phyloP scores from a whole-genome alignment of 2,797 vertebrate species.

The Helicolenus hilgendorfi region DNA sequence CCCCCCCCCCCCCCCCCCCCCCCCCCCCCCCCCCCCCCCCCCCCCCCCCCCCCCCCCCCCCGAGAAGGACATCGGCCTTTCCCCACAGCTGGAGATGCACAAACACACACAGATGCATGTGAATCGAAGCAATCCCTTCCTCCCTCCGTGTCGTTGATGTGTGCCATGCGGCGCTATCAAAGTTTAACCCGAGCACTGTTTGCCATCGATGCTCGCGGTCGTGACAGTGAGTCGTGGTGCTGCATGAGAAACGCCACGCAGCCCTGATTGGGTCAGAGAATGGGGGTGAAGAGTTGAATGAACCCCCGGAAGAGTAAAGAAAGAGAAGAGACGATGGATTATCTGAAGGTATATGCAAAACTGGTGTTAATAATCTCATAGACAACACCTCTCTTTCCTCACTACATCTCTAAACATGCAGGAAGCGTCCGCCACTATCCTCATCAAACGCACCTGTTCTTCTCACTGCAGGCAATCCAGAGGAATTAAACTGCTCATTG shows the following conservation, averaged over 20 bases:
- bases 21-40: too few relatives aligned
- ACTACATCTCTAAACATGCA: not conserved
- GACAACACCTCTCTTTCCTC: not conserved
- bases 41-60: too few relatives aligned
- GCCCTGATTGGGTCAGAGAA: constrained; percentile 13
- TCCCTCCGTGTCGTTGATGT: not conserved
- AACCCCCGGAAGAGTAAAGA: not conserved
- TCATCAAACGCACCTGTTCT: constrained; percentile 11
- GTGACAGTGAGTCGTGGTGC: constrained; percentile 29
- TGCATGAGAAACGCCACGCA: constrained; percentile 10
- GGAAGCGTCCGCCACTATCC: not conserved
- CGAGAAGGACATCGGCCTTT: not conserved
- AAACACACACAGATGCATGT: not conserved
- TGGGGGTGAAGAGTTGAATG: not conserved
- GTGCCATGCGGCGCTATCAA: not conserved
- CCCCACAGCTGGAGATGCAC: constrained; percentile 36
- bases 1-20: too few relatives aligned
- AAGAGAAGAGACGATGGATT: not conserved
- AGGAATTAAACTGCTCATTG: not conserved
- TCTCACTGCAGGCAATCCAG: constrained; percentile 3
- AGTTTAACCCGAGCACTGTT: constrained; percentile 1
- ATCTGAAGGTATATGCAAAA: constrained; percentile 12
- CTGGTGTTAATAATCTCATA: constrained; percentile 16
- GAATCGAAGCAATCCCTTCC: not conserved
- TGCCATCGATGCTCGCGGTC: not conserved